phyloP scores from a whole-genome alignment of 2,797 vertebrate genomes.

The Moxostoma hubbsi region DNA sequence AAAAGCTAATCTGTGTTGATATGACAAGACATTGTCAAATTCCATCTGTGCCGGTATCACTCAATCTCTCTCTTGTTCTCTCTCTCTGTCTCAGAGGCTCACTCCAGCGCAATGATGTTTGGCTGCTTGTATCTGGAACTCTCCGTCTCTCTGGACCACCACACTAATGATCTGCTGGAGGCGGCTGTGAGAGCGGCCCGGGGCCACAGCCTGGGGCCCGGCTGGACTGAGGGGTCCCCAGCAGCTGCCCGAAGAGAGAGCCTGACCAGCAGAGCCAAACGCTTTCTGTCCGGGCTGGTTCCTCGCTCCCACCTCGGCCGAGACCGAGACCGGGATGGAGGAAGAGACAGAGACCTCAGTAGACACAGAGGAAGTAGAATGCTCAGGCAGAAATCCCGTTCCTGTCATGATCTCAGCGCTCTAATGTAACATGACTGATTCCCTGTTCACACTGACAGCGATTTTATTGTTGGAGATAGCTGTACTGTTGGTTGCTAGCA shows the following conservation, averaged over 20 bases:
- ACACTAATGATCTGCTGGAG: conserved; percentile 87
- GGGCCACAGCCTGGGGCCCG: conserved; percentile 77
- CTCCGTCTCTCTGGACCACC: conserved; percentile 89
- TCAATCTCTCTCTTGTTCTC: conserved; percentile 8
- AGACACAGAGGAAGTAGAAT: conserved; percentile 81
- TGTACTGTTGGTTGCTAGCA: no score
- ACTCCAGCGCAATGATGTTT: conserved; percentile 85
- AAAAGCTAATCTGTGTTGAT: conserved; percentile 64
- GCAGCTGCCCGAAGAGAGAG: conserved; percentile 83
- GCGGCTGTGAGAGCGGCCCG: conserved; percentile 84
- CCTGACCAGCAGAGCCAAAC: conserved; percentile 87
- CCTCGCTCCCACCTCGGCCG: conserved; percentile 78
- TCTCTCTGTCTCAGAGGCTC: conserved; percentile 74
- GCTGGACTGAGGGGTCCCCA: conserved; percentile 72
- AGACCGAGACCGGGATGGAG: conserved; percentile 66
- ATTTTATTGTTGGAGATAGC: no score
- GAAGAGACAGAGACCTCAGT: conserved; percentile 77
- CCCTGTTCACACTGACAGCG: no score
- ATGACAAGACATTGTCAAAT: conserved; percentile 63
- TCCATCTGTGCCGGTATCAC: conserved; percentile 29
- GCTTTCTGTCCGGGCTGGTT: conserved; percentile 87
- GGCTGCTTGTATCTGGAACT: conserved; percentile 90
- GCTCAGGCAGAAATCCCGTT: conserved; percentile 90
- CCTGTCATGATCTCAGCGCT: conserved; percentile 91
- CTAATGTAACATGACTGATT: conserved; percentile 68